A percentile compares a stretch with the other conserved stretches of the same genome.
phyloP scores from a whole-genome alignment of 2,888 invertebrate genomes.

The Sminthurides aquaticus region DNA sequence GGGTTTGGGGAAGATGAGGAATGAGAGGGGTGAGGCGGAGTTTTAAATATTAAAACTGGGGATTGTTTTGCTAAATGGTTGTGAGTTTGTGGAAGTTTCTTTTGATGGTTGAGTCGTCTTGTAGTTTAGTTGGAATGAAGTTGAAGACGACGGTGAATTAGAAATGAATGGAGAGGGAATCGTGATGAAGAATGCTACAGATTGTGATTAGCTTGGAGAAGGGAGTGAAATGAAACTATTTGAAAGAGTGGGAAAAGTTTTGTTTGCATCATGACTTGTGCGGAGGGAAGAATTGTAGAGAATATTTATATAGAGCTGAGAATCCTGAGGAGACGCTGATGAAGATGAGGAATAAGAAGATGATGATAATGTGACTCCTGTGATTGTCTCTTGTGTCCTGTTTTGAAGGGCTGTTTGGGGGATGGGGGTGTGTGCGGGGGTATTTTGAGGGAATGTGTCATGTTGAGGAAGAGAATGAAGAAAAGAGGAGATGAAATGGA shows the following conservation, averaged over 20 bases:
- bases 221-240: background rate
- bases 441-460: background rate
- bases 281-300: background rate
- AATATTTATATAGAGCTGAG: too few species aligned
- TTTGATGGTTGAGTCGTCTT: background rate
- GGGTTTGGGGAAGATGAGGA: too few species aligned
- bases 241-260: background rate
- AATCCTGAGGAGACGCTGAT: background rate
- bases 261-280: background rate
- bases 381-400: background rate
- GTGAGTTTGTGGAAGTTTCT: too few species aligned
- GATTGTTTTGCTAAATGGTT: background rate
- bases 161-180: constrained; percentile 2
- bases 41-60: too few species aligned
- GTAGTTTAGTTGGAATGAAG: too few species aligned
- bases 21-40: too few species aligned
- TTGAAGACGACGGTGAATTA: background rate
- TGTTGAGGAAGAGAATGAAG: background rate
- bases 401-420: background rate
- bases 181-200: background rate
- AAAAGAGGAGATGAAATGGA: background rate
- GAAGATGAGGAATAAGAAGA: background rate
- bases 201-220: background rate
- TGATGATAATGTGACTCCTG: background rate
- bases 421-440: background rate